Evolutionary conservation across 35 echinoderm and acorn worm species (phyloP).

Genomic region (Strongylocentrotus purpuratus): DNA sequence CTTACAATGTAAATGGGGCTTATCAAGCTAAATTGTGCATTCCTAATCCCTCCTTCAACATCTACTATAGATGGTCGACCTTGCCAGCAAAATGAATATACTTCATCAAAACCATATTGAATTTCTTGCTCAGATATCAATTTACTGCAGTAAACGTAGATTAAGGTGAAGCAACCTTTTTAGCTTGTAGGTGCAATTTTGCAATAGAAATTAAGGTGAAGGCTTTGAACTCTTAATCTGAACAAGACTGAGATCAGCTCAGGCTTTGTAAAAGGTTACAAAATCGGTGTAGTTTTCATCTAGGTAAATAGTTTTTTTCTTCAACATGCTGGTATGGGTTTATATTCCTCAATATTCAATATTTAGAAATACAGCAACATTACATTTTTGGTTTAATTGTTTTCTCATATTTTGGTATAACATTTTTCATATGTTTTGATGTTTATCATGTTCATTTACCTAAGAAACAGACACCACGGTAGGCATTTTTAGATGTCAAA

Average conservation of each 20-base stretch:
- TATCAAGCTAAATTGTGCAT: neutral
- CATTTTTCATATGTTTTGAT: no score
- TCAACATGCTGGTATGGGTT: no score
- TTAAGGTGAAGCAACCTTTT: neutral
- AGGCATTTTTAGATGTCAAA: no score
- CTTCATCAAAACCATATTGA: neutral
- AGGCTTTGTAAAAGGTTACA: neutral
- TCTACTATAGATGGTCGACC: neutral
- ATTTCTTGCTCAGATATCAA: neutral
- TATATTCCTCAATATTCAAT: no score
- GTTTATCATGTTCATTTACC: no score
- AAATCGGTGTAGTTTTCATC: no score
- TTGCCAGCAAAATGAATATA: neutral
- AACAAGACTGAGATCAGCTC: neutral
- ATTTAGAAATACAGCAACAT: no score
- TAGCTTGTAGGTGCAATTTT: neutral
- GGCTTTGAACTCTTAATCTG: neutral
- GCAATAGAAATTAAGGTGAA: neutral
- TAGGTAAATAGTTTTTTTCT: no score
- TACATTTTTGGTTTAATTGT: no score
- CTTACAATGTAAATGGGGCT: no score
- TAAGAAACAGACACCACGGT: no score
- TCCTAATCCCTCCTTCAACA: neutral
- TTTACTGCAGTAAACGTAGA: neutral
- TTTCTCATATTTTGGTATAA: no score